Percentiles rank a stretch among this genome's conserved stretches.
phyloP scores from a whole-genome alignment of 2,797 vertebrate species.

The Rhynchonycteris naso region DNA sequence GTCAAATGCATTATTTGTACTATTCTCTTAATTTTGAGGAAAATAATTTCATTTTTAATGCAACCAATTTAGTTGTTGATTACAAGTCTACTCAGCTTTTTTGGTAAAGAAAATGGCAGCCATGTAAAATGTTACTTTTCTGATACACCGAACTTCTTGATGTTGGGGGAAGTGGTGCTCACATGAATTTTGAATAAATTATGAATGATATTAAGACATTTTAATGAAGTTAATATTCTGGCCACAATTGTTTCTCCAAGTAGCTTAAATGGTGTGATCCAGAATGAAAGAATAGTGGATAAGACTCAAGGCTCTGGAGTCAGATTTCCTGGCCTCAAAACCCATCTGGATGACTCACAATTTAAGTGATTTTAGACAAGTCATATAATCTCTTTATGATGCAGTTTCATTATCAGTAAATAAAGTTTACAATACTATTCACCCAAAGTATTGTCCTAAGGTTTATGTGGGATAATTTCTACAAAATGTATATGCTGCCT shows the following conservation, averaged over 20 bases:
- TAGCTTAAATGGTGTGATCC: background rate
- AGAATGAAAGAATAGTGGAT: background rate
- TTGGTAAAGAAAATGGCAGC: background rate
- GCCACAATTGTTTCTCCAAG: background rate
- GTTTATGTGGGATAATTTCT: background rate
- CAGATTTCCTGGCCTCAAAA: background rate
- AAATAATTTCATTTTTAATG: background rate
- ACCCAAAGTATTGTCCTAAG: background rate
- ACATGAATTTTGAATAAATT: conserved; percentile 10
- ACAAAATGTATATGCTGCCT: background rate
- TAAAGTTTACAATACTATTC: background rate
- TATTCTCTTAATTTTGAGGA: background rate
- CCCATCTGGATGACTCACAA: background rate
- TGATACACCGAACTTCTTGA: background rate
- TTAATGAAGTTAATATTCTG: background rate
- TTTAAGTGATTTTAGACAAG: background rate
- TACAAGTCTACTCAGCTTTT: background rate
- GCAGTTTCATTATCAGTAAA: conserved; percentile 2
- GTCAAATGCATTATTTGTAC: background rate
- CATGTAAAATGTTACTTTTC: background rate
- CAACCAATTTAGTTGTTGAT: background rate
- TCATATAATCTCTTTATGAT: background rate
- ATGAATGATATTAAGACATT: background rate
- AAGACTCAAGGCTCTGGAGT: background rate
- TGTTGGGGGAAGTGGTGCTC: background rate